Conservation (phyloP, 1,140 invertebrate species). For the Musca domestica region DNA sequence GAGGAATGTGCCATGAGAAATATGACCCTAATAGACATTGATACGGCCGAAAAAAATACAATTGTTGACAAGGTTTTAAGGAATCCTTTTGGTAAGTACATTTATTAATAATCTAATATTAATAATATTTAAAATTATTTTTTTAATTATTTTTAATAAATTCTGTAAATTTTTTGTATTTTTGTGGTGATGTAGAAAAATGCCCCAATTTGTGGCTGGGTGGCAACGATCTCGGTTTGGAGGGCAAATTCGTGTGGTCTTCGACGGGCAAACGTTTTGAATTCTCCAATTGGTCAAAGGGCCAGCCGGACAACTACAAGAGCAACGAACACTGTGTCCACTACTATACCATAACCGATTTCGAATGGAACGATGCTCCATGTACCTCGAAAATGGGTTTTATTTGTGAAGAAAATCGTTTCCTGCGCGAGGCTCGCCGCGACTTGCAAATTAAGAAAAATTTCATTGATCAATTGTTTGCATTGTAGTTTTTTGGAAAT, state of each 20-base stretch:
- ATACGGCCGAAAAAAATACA: constrained; percentile 8
- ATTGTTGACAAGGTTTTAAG: too few relatives aligned
- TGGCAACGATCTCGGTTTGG: not conserved
- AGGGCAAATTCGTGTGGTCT: not conserved
- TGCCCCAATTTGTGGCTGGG: constrained; percentile 7
- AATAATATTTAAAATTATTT: too few relatives aligned
- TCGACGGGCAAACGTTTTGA: not conserved
- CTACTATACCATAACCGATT: not conserved
- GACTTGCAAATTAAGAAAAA: constrained; percentile 7
- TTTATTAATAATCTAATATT: too few relatives aligned
- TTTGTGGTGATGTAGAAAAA: not conserved
- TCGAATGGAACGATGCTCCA: not conserved
- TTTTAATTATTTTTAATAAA: too few relatives aligned
- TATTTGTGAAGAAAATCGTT: constrained; percentile 15
- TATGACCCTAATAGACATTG: constrained; percentile 1
- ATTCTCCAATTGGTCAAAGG: constrained; percentile 6
- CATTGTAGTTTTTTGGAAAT: too few relatives aligned
- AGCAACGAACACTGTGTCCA: constrained; percentile 3
- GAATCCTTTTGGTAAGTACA: too few relatives aligned
- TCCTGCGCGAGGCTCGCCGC: not conserved
- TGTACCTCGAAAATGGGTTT: constrained; percentile 9
- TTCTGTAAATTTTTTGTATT: not conserved
- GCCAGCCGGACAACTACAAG: not conserved
- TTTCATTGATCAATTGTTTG: constrained; percentile 12
- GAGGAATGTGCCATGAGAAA: too few relatives aligned